Percentiles rank a stretch among this genome's conserved stretches.
Conservation (phyloP, 2,888 invertebrate species). For the Perizoma flavofasciatum region DNA sequence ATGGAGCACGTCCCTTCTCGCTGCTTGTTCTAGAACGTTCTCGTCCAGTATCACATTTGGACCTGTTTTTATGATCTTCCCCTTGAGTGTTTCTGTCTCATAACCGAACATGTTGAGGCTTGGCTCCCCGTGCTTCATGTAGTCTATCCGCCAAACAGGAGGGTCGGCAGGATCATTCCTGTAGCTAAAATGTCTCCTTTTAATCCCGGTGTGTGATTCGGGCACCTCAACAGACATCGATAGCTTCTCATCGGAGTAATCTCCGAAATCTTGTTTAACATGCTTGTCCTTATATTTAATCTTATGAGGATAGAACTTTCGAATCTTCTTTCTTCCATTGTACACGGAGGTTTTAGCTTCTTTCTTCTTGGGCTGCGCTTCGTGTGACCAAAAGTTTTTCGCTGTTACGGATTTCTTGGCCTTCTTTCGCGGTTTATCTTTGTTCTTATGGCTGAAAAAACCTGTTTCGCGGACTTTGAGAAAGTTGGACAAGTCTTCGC, state of each 20-base stretch:
- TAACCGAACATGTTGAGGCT: conserved; percentile 55
- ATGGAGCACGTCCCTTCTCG: conserved; percentile 63
- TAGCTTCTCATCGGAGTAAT: conserved; percentile 62
- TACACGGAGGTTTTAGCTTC: conserved; percentile 47
- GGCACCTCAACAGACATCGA: conserved; percentile 69
- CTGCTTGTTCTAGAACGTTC: conserved; percentile 45
- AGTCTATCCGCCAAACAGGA: conserved; percentile 73
- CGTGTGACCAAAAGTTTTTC: conserved; percentile 43
- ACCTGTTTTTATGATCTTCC: conserved; percentile 58
- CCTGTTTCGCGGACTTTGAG: conserved; percentile 52
- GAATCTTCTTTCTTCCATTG: conserved; percentile 61
- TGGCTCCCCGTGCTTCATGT: conserved; percentile 71
- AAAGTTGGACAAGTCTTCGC: conserved; percentile 65
- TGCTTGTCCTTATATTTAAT: conserved; percentile 66
- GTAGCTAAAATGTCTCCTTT: conserved; percentile 51
- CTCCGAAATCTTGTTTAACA: conserved; percentile 46
- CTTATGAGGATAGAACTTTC: conserved; percentile 75
- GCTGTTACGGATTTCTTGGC: conserved; percentile 23
- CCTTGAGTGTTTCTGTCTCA: conserved; percentile 52
- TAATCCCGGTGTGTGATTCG: conserved; percentile 46
- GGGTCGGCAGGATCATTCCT: conserved; percentile 53
- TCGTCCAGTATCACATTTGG: conserved; percentile 56
- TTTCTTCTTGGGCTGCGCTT: conserved; percentile 31
- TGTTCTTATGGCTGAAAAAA: conserved; percentile 38
- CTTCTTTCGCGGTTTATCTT: conserved; percentile 24